These are phyloP conservation scores for Nothobranchius furzeri DNA, from an alignment of 2,113 vertebrate genomes.

Conservation along the genomic window DNA sequence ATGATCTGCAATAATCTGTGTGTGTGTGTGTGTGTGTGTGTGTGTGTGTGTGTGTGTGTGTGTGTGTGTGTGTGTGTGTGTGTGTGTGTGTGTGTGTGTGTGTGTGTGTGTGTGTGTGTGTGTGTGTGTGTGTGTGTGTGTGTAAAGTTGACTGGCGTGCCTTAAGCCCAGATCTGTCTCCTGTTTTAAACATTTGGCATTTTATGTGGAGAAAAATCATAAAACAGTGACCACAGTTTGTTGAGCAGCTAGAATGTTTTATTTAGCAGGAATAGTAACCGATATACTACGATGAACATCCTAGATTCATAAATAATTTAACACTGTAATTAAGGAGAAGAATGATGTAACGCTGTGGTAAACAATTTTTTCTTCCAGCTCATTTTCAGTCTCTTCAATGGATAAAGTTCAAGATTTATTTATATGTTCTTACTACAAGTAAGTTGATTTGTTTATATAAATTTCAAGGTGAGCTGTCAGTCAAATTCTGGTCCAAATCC, in stretches of 20 bases:
- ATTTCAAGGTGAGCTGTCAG: too few species aligned
- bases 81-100: background rate
- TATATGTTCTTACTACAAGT: too few species aligned
- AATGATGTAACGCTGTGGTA: background rate
- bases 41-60: background rate
- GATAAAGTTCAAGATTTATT: background rate
- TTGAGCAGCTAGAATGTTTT: background rate
- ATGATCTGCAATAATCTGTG: too few species aligned
- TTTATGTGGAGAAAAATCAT: background rate
- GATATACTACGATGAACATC: background rate
- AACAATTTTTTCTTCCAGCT: background rate
- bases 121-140: background rate
- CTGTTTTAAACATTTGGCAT: background rate
- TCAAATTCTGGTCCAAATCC: too few species aligned
- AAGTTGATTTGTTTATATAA: too few species aligned
- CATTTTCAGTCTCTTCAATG: background rate
- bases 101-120: background rate
- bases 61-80: background rate
- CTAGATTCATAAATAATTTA: background rate
- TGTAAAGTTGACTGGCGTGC: background rate
- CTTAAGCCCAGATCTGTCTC: background rate
- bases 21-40: background rate
- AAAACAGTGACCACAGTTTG: background rate
- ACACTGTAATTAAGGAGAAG: background rate
- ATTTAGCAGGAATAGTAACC: background rate